Base-by-base conservation (phyloP, 2,797 vertebrate genomes). In the Hapalemur alaotrensis region DNA sequence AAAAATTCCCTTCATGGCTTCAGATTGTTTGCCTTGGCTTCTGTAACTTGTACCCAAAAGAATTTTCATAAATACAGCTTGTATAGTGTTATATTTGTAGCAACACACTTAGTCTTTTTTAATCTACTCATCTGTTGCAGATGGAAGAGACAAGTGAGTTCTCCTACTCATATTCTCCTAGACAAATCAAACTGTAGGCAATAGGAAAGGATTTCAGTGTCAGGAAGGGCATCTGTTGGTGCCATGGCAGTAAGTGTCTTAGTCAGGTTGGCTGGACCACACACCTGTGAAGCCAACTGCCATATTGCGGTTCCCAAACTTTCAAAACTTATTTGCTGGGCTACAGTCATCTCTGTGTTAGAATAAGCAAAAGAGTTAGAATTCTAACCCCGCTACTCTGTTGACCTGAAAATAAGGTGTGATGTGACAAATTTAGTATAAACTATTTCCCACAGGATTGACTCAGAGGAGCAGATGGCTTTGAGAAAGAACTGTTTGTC, bases 381-480 rank as follows among this genome's bases (percentile, higher is more conserved):
- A 92, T 92, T 97, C 38, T 93, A 65, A 13, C 48, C 30, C 50
- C 43, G 54, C 67, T 57, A 93, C 61, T 92, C 63, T 75, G 52
- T 82, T 96, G 96, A 98, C 86, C 93, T 97, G 92, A 81, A 96
- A 97, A 93, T 59, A 70, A 93, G 73, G 61, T 96, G 35, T 50
- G 52, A 89, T 96, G 82, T 96, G 96, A 97, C 94, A 97, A 95
- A 93, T 96, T 96, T 89, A 89, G 85, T 95, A 86, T 91, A 87
- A 93, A 73, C 57, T 91, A 15, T 96, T 97, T 96, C 95, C 80
- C 96, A 87, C 32, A 93, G 86, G 95, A 97, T 50, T 93, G 89
- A 95, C 41, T 95, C 80, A 83, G 82, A 95, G 59, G 67, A 97
- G 38, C 96, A 97, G 97, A 97, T 97, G 94, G 97, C 86, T 97